These are phyloP conservation scores for Leuciscus idus DNA, from an alignment of 2,113 vertebrate species.

Conservation along the genomic window DNA sequence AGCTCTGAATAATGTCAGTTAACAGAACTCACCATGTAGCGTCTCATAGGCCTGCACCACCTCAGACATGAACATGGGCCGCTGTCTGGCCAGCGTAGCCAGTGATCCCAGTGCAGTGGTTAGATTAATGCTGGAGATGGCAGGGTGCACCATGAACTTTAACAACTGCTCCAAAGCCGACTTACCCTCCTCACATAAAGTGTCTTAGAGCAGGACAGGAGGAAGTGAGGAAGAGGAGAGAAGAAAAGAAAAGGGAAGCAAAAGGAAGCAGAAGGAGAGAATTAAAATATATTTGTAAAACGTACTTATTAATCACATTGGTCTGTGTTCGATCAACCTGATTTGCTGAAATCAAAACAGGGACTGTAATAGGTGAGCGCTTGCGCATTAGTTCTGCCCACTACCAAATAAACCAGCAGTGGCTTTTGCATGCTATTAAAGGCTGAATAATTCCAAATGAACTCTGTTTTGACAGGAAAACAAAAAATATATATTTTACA, in stretches of 20 bases:
- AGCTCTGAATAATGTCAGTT: not conserved
- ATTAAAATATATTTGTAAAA: not conserved
- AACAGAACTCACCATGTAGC: slow-evolving; percentile 80
- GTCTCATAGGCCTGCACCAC: slow-evolving; percentile 96
- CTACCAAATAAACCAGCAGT: too few relatives aligned
- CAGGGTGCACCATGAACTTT: slow-evolving; percentile 95
- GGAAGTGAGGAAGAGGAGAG: not conserved
- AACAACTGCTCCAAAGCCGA: slow-evolving; percentile 89
- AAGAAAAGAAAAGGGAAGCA: not conserved
- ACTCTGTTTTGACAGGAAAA: too few relatives aligned
- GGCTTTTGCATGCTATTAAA: too few relatives aligned
- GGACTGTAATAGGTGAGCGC: too few relatives aligned
- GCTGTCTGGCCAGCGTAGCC: slow-evolving; percentile 89
- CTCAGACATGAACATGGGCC: slow-evolving; percentile 96
- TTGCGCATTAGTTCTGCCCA: too few relatives aligned
- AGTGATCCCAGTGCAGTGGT: slow-evolving; percentile 90
- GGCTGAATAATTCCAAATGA: too few relatives aligned
- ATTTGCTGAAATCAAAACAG: too few relatives aligned
- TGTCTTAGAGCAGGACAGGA: slow-evolving; percentile 66
- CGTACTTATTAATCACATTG: not conserved
- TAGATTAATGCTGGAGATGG: slow-evolving; percentile 96
- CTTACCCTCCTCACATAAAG: slow-evolving; percentile 87
- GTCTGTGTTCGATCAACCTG: too few relatives aligned
- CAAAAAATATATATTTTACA: too few relatives aligned
- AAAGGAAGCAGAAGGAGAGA: not conserved